phyloP scores from a whole-genome alignment of 2,888 invertebrate species.

The Acanthopleura granulata region DNA sequence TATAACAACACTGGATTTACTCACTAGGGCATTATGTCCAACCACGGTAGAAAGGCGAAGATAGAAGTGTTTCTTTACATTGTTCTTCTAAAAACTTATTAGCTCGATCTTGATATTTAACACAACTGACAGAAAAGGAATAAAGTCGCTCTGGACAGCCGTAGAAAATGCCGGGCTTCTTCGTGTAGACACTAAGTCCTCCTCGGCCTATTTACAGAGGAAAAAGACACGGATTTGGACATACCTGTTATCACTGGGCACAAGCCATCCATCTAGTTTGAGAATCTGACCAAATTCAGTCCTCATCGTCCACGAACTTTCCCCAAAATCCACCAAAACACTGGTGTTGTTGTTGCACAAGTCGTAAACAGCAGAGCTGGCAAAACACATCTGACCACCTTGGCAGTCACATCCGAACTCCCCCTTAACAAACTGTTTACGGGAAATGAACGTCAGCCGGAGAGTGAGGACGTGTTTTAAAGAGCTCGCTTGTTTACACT shows the following conservation, averaged over 20 bases:
- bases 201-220: not conserved
- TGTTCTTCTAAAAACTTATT: not conserved
- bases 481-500: too few relatives aligned
- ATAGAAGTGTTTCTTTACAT: not conserved
- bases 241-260: not conserved
- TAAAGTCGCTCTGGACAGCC: not conserved
- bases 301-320: too few relatives aligned
- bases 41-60: not conserved
- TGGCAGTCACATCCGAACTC: too few relatives aligned
- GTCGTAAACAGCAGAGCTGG: too few relatives aligned
- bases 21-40: not conserved
- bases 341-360: too few relatives aligned
- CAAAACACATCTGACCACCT: too few relatives aligned
- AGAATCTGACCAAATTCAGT: too few relatives aligned
- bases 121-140: not conserved
- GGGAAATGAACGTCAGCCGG: too few relatives aligned
- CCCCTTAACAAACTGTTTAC: too few relatives aligned
- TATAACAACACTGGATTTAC: not conserved
- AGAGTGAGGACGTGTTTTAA: too few relatives aligned
- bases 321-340: too few relatives aligned
- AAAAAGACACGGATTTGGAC: not conserved
- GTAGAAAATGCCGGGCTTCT: not conserved
- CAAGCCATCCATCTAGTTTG: too few relatives aligned
- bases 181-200: not conserved
- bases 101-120: not conserved